Conservation (phyloP, 2,113 vertebrate species). For the Dasyurus viverrinus region DNA sequence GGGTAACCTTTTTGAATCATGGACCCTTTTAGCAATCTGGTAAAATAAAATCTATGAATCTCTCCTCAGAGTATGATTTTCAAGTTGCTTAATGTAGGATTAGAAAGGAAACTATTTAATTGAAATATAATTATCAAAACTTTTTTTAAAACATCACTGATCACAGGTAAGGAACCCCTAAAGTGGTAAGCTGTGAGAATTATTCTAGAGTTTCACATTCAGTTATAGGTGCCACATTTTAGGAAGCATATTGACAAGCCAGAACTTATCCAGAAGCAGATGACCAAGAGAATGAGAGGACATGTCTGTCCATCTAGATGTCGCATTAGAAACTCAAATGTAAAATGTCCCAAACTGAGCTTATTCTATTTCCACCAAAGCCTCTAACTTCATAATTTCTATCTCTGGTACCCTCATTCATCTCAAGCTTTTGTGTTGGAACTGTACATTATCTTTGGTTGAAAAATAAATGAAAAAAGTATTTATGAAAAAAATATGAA, state of each 20-base stretch:
- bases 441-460: not conserved
- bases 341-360: not conserved
- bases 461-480: not conserved
- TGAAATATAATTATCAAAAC: not conserved
- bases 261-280: not conserved
- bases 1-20: not conserved
- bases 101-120: not conserved
- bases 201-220: not conserved
- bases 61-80: not conserved
- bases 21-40: not conserved
- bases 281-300: not conserved
- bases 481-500: not conserved
- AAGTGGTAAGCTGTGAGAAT: not conserved
- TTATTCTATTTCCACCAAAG: not conserved
- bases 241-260: not conserved
- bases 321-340: not conserved
- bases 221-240: not conserved
- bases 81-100: not conserved
- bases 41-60: not conserved
- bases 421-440: not conserved
- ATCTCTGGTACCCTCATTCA: not conserved
- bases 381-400: not conserved
- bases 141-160: not conserved
- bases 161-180: not conserved
- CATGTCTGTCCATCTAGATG: not conserved